Percentiles rank a stretch among this genome's conserved stretches.
These are phyloP conservation scores for Antrozous pallidus DNA, from an alignment of 2,797 vertebrate species.

Conservation along the genomic window DNA sequence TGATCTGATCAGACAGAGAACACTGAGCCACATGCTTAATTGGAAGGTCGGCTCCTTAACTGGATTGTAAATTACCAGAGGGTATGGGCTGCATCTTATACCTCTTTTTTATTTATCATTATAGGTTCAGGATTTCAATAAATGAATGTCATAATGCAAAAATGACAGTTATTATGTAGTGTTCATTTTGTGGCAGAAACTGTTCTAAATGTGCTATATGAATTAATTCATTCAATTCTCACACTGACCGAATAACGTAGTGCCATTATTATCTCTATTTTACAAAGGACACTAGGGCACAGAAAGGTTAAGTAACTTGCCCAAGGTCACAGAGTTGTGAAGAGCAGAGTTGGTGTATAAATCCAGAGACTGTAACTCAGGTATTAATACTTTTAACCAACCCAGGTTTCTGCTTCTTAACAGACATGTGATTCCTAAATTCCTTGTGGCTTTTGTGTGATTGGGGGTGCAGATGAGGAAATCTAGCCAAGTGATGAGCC, in stretches of 20 bases:
- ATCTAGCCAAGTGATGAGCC: not conserved
- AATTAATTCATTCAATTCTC: slow-evolving; percentile 26
- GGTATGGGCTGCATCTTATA: not conserved
- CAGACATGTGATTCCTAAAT: not conserved
- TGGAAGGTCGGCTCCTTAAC: slow-evolving; percentile 19
- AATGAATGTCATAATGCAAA: not conserved
- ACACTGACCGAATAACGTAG: not conserved
- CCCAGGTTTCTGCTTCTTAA: not conserved
- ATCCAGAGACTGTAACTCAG: not conserved
- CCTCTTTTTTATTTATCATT: not conserved
- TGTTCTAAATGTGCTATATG: not conserved
- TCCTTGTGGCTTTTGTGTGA: not conserved
- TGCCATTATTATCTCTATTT: not conserved
- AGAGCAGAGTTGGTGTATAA: not conserved
- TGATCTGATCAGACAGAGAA: slow-evolving; percentile 31
- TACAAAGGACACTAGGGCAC: not conserved
- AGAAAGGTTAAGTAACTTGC: not conserved
- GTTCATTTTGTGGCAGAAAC: not conserved
- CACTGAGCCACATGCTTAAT: slow-evolving; percentile 17
- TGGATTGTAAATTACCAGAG: slow-evolving; percentile 9
- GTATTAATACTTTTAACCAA: not conserved
- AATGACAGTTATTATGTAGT: not conserved
- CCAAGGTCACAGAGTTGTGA: not conserved
- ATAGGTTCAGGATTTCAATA: not conserved
- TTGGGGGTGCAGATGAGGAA: not conserved